phyloP scores from a whole-genome alignment of 1,140 invertebrate genomes.

The Drosophila funebris region DNA sequence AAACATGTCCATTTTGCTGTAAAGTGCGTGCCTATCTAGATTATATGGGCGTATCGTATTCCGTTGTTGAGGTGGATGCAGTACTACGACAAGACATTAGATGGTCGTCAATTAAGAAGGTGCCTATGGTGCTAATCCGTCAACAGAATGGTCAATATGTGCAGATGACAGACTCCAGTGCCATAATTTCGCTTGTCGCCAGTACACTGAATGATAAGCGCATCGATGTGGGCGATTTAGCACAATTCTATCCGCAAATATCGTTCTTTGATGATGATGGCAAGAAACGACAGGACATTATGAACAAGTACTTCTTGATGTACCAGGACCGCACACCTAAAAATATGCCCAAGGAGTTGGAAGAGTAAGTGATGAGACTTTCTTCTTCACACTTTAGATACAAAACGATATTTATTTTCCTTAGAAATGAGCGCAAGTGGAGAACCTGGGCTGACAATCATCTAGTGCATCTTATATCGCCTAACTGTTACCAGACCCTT shows the following conservation, averaged over 20 bases:
- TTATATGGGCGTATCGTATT: constrained; percentile 96
- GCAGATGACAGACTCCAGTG: constrained; percentile 96
- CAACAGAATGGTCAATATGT: constrained; percentile 89
- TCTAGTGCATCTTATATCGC: constrained; percentile 96
- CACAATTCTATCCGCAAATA: constrained; percentile 92
- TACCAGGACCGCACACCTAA: constrained; percentile 86
- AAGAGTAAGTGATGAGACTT: constrained; percentile 86
- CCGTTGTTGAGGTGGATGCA: constrained; percentile 94
- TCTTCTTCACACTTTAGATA: not conserved
- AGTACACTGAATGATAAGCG: constrained; percentile 89
- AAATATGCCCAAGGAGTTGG: constrained; percentile 85
- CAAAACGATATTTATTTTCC: constrained; percentile 51
- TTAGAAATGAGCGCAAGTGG: constrained; percentile 96
- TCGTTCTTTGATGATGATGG: constrained; percentile 89
- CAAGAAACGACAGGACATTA: constrained; percentile 89
- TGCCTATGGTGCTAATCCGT: constrained; percentile 95
- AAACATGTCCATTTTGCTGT: constrained; percentile 99
- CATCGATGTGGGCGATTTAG: constrained; percentile 88
- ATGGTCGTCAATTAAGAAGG: constrained; percentile 98
- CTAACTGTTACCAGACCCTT: constrained; percentile 96
- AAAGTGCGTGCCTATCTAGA: constrained; percentile 98
- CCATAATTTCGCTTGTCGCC: constrained; percentile 95
- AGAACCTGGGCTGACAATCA: constrained; percentile 96
- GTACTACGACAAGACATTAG: constrained; percentile 95
- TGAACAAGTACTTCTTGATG: constrained; percentile 99